These are phyloP conservation scores for Podiceps cristatus DNA, from an alignment of 2,113 vertebrate species.

Conservation along the genomic window DNA sequence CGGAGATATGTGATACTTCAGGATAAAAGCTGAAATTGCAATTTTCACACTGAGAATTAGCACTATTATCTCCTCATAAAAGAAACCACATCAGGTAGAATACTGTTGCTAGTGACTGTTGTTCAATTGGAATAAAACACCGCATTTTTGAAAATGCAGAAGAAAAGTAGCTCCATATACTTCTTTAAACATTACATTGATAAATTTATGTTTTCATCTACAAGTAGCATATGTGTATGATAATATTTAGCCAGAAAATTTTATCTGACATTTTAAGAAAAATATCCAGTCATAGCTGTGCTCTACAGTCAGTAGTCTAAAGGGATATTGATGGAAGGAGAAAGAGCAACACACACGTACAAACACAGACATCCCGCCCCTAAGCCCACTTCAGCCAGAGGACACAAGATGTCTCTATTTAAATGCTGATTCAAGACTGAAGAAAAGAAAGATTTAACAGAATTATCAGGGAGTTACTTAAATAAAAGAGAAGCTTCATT, in stretches of 20 bases:
- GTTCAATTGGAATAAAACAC: background rate
- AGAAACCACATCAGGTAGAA: background rate
- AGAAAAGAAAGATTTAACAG: constrained; percentile 13
- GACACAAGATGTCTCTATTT: background rate
- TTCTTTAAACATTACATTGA: background rate
- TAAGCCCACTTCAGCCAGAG: background rate
- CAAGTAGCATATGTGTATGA: background rate
- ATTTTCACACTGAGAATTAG: background rate
- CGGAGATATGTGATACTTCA: background rate
- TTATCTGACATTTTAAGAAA: background rate
- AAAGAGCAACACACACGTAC: background rate
- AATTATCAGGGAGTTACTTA: constrained; percentile 1
- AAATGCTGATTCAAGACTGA: background rate
- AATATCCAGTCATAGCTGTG: background rate
- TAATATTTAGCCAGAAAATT: background rate
- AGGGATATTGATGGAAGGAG: background rate
- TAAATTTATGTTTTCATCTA: background rate
- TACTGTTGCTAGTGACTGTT: background rate
- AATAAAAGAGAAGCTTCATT: background rate
- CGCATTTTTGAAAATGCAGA: background rate
- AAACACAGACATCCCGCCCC: background rate
- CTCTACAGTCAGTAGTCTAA: background rate
- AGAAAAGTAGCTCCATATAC: background rate
- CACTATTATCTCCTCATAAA: background rate
- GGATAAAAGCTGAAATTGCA: background rate